phyloP scores from a whole-genome alignment of 92 coral and sea anemone genomes.

The Meandrina meandrites region DNA sequence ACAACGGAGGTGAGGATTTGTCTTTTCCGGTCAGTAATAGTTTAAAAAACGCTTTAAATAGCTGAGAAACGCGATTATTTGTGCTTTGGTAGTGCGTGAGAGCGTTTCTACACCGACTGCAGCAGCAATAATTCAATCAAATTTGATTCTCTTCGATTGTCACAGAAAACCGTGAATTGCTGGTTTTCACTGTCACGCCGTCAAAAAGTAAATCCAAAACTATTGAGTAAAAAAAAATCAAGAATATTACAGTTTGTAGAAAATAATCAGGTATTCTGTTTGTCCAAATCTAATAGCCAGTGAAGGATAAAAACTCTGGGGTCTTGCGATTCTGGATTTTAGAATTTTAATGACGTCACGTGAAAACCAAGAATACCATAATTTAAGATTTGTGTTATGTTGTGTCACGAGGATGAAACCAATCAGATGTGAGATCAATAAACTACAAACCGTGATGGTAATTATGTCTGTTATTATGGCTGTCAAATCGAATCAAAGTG shows the following conservation, averaged over 20 bases:
- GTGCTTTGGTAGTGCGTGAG: not conserved
- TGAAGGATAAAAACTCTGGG: too few species aligned
- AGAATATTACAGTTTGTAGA: too few species aligned
- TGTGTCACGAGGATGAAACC: not conserved
- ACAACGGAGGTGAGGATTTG: constrained; percentile 40
- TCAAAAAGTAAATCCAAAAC: too few species aligned
- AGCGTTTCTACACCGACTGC: not conserved
- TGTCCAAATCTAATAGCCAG: too few species aligned
- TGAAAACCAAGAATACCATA: too few species aligned
- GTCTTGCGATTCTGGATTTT: too few species aligned
- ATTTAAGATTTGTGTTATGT: not conserved
- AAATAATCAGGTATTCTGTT: too few species aligned
- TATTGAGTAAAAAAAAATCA: too few species aligned
- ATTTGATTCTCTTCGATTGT: not conserved
- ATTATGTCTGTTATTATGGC: not conserved
- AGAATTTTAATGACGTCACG: too few species aligned
- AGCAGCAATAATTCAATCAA: not conserved
- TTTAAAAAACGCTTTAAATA: not conserved
- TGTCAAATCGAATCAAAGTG: not conserved
- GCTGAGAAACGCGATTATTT: not conserved
- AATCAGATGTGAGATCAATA: not conserved
- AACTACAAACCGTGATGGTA: not conserved
- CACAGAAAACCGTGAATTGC: too few species aligned
- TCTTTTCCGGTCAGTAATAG: not conserved
- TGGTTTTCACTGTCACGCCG: too few species aligned